Evolutionary conservation across 2,888 invertebrate genomes (phyloP).

Genomic region (Caenorhabditis wallacei): DNA sequence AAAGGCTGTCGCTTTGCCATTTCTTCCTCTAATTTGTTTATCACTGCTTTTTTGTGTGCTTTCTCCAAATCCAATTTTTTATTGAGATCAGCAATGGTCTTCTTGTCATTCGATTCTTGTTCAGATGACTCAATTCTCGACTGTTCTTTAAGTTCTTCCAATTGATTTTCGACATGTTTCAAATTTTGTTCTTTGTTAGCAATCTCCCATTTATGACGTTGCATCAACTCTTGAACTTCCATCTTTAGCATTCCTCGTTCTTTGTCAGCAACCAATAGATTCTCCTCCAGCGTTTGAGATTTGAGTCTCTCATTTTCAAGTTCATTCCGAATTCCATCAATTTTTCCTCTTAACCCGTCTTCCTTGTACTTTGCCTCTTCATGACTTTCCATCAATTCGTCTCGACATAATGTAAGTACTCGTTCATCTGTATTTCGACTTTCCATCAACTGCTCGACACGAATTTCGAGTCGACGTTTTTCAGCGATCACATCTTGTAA

Average conservation of each 20-base stretch:
- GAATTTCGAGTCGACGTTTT: slow-evolving; percentile 61
- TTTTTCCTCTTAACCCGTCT: slow-evolving; percentile 53
- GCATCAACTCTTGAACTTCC: slow-evolving; percentile 73
- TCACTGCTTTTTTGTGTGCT: slow-evolving; percentile 68
- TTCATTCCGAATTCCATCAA: slow-evolving; percentile 40
- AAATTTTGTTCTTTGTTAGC: slow-evolving; percentile 56
- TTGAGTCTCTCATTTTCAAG: slow-evolving; percentile 67
- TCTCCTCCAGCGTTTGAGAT: slow-evolving; percentile 87
- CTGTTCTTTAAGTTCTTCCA: slow-evolving; percentile 57
- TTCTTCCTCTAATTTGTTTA: slow-evolving; percentile 95
- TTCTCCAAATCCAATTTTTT: slow-evolving; percentile 71
- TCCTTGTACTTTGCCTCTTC: slow-evolving; percentile 66
- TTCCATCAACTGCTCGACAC: slow-evolving; percentile 64
- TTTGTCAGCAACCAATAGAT: slow-evolving; percentile 94
- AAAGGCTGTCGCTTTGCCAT: slow-evolving; percentile 93
- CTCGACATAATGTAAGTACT: slow-evolving; percentile 53
- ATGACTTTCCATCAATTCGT: slow-evolving; percentile 60
- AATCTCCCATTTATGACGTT: slow-evolving; percentile 70
- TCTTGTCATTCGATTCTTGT: slow-evolving; percentile 48
- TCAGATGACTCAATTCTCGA: slow-evolving; percentile 83
- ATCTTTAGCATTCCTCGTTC: slow-evolving; percentile 91
- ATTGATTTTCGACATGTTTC: slow-evolving; percentile 53
- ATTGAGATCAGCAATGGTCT: slow-evolving; percentile 53
- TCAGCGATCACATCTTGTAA: slow-evolving; percentile 55
- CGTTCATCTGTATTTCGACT: slow-evolving; percentile 63